Evolutionary conservation across 1,140 invertebrate species (phyloP).

Genomic region (Zelostemma sp.): DNA sequence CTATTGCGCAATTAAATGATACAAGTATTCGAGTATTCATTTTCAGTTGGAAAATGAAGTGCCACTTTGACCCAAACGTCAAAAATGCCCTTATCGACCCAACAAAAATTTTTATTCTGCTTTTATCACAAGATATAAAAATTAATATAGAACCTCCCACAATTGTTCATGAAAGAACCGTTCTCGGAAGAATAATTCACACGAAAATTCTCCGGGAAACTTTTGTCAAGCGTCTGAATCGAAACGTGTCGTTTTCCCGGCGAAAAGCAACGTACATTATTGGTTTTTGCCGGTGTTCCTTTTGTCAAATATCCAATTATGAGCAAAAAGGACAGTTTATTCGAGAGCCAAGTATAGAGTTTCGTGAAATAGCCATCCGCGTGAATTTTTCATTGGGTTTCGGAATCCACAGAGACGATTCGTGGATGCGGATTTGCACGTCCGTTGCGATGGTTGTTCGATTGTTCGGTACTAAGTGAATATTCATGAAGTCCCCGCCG

Average conservation of each 20-base stretch:
- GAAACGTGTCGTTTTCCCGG: background rate
- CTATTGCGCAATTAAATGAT: no score
- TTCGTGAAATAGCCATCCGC: slow-evolving; percentile 5
- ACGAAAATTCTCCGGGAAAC: slow-evolving; percentile 6
- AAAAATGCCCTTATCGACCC: no score
- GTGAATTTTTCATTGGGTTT: slow-evolving; percentile 26
- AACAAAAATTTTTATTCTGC: no score
- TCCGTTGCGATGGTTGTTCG: slow-evolving; percentile 42
- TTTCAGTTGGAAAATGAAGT: no score
- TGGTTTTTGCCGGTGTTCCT: no score
- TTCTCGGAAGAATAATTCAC: no score
- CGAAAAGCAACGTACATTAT: background rate
- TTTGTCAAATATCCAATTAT: slow-evolving; percentile 1
- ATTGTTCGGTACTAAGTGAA: slow-evolving; percentile 47
- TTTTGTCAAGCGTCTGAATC: no score
- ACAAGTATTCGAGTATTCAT: no score
- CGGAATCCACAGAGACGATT: slow-evolving; percentile 23
- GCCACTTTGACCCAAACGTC: no score
- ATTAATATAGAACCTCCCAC: no score
- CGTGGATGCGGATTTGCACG: slow-evolving; percentile 37
- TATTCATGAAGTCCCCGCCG: slow-evolving; percentile 55
- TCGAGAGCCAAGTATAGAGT: background rate
- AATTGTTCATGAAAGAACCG: no score
- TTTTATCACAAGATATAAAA: no score
- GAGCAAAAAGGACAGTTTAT: background rate